phyloP scores from a whole-genome alignment of 2,797 vertebrate species.

The Pogoniulus pusillus region DNA sequence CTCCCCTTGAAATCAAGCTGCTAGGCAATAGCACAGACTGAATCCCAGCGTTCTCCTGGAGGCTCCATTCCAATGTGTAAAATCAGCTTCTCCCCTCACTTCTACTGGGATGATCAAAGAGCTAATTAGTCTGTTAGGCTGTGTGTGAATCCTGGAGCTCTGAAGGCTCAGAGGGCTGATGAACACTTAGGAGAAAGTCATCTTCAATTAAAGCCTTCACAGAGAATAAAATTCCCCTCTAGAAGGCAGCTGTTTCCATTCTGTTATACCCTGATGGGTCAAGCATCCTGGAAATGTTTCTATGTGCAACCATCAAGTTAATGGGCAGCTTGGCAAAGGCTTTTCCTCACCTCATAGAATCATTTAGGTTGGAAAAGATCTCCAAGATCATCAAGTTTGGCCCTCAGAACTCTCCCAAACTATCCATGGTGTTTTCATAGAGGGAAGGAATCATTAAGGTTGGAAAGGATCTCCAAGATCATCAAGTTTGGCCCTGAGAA shows the following conservation, averaged over 20 bases:
- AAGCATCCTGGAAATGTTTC: neutral
- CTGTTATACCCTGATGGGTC: neutral
- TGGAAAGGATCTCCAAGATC: no score
- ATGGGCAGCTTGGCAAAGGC: neutral
- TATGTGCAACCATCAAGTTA: rapidly evolving
- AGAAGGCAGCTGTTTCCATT: neutral
- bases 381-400: no score
- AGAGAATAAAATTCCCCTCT: neutral
- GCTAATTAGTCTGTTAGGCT: neutral
- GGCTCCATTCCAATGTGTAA: neutral
- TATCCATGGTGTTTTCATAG: rapidly evolving
- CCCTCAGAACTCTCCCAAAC: neutral
- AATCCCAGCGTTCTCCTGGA: neutral
- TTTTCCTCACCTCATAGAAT: neutral
- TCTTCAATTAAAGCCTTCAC: neutral
- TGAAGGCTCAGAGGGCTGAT: neutral
- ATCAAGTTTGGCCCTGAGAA: no score
- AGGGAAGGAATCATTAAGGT: no score
- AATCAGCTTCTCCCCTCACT: neutral
- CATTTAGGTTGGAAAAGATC: no score
- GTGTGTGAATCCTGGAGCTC: neutral
- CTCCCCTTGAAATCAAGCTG: neutral
- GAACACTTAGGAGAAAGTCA: neutral
- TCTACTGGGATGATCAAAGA: neutral
- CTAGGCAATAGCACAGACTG: neutral